Percentiles rank a stretch among this genome's conserved stretches.
phyloP scores from a whole-genome alignment of 2,797 vertebrate species.

The Leucoraja ocellata region DNA sequence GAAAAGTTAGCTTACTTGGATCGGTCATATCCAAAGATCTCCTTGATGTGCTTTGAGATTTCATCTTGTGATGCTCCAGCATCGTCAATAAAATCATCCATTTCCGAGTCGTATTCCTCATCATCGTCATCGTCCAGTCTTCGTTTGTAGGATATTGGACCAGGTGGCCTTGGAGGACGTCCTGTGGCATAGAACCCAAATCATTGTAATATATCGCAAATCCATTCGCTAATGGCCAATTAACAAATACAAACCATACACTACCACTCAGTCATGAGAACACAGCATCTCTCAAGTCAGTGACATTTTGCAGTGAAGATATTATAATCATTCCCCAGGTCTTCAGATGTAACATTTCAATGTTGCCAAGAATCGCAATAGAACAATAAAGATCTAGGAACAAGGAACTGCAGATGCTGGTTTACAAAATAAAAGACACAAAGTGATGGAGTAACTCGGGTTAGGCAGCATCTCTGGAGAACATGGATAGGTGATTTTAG shows the following conservation, averaged over 20 bases:
- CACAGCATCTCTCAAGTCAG: neutral
- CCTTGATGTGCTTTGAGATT: constrained; percentile 88
- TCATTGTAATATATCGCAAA: neutral
- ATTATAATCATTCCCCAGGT: neutral
- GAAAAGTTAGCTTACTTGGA: constrained; percentile 58
- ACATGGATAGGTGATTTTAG: no score
- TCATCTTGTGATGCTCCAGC: constrained; percentile 76
- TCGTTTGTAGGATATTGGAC: constrained; percentile 77
- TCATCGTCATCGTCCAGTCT: constrained; percentile 74
- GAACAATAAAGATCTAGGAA: neutral
- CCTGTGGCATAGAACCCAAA: constrained; percentile 51
- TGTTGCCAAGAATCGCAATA: neutral
- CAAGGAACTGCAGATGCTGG: no score
- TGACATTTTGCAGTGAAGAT: neutral
- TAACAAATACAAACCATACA: neutral
- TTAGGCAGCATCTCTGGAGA: no score
- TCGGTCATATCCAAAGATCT: constrained; percentile 93
- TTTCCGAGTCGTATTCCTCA: constrained; percentile 89
- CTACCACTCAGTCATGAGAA: neutral
- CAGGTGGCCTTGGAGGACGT: constrained; percentile 65
- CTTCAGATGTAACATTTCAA: neutral
- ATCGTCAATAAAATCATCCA: constrained; percentile 97
- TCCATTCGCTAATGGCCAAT: neutral
- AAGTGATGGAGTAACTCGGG: no score
- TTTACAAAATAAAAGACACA: no score